These are phyloP conservation scores for Ciconia maguari DNA, from an alignment of 2,113 vertebrate genomes.

Conservation along the genomic window DNA sequence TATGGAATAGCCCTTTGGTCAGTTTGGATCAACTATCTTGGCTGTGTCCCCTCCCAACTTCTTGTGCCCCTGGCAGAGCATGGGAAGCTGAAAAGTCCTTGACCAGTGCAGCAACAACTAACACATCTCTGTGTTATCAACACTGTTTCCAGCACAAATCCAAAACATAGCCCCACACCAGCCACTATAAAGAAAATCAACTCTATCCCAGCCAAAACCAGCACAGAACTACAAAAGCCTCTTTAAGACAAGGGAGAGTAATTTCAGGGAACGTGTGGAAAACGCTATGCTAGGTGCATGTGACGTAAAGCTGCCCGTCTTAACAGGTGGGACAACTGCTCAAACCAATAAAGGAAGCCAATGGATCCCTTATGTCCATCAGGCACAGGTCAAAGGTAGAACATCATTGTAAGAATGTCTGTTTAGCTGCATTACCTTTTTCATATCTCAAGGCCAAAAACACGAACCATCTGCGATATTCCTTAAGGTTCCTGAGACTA, in stretches of 20 bases:
- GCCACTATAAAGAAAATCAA: no score
- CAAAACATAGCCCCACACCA: no score
- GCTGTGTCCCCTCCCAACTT: no score
- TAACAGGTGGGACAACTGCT: background rate
- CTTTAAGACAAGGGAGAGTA: background rate
- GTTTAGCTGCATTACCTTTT: background rate
- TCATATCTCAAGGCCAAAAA: background rate
- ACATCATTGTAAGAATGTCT: background rate
- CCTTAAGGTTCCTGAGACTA: background rate
- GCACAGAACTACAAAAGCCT: background rate
- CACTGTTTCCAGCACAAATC: no score
- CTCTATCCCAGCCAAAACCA: no score
- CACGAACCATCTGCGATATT: background rate
- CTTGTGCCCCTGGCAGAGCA: no score
- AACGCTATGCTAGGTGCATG: background rate
- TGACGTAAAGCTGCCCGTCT: background rate
- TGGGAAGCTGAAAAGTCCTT: no score
- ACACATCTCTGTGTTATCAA: no score
- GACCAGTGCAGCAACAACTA: no score
- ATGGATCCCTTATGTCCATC: background rate
- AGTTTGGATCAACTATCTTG: no score
- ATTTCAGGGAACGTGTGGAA: background rate
- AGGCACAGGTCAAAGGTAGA: background rate
- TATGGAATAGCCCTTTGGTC: no score
- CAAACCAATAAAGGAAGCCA: background rate